Conservation (phyloP, 2,113 vertebrate genomes). For the Cyprinus carpio region DNA sequence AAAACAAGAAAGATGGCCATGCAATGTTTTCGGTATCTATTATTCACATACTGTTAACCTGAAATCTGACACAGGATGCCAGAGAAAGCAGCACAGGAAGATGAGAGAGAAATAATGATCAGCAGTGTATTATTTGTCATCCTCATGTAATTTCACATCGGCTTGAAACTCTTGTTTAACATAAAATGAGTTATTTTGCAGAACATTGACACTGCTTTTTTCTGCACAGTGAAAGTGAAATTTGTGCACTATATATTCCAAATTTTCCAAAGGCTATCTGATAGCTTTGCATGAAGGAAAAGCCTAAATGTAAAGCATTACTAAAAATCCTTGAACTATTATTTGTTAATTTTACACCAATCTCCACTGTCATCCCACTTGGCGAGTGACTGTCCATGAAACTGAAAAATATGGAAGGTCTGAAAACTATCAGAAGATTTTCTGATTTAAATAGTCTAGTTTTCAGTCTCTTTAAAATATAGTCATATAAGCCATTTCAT, state of each 20-base stretch:
- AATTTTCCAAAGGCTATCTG: background rate
- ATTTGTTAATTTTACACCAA: too few species aligned
- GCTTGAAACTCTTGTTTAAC: too few species aligned
- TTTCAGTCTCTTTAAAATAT: background rate
- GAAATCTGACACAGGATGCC: background rate
- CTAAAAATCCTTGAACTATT: too few species aligned
- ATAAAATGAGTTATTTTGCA: background rate
- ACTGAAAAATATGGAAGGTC: too few species aligned
- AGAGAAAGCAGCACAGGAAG: background rate
- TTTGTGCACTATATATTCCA: background rate
- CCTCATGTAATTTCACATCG: background rate
- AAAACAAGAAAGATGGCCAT: background rate
- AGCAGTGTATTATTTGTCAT: background rate
- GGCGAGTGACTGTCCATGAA: too few species aligned
- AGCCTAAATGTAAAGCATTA: background rate
- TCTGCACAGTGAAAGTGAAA: background rate
- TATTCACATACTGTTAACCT: slow-evolving; percentile 3
- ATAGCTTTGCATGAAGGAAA: background rate
- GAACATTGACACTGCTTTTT: background rate
- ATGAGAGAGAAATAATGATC: background rate
- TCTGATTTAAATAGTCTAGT: too few species aligned
- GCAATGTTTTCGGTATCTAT: background rate
- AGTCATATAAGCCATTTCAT: background rate
- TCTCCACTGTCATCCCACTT: too few species aligned
- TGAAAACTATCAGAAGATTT: too few species aligned